These are phyloP conservation scores for Spea bombifrons DNA, from an alignment of 2,113 vertebrate species.

Conservation along the genomic window DNA sequence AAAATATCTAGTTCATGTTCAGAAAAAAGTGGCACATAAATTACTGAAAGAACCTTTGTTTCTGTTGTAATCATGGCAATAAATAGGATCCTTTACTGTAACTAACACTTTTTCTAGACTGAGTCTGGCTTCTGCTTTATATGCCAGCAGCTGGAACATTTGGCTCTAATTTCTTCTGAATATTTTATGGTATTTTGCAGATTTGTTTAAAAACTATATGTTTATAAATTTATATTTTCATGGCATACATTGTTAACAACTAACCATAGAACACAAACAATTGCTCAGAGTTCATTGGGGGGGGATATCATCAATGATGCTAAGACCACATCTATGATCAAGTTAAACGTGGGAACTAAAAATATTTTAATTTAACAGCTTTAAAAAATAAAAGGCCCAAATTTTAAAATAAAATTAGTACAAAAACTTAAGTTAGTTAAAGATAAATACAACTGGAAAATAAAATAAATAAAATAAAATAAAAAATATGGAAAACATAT, in stretches of 20 bases:
- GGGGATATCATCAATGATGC: slow-evolving; percentile 13
- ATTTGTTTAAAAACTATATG: not conserved
- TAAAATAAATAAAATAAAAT: too few species aligned
- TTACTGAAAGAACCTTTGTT: slow-evolving; percentile 31
- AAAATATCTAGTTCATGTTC: slow-evolving; percentile 9
- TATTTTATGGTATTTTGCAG: not conserved
- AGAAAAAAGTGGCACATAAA: slow-evolving; percentile 2
- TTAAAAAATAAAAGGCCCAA: too few species aligned
- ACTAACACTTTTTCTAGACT: slow-evolving; percentile 14
- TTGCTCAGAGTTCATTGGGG: slow-evolving; percentile 20
- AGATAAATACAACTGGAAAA: too few species aligned
- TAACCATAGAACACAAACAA: not conserved
- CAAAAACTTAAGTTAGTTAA: too few species aligned
- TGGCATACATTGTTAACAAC: slow-evolving; percentile 10
- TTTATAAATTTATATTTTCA: not conserved
- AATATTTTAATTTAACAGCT: too few species aligned
- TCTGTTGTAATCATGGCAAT: slow-evolving; percentile 25
- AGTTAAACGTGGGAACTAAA: not conserved
- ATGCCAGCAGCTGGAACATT: slow-evolving; percentile 22
- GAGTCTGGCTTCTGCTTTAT: slow-evolving; percentile 9
- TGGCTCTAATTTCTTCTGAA: slow-evolving; percentile 9
- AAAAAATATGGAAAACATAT: too few species aligned
- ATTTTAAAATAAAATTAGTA: too few species aligned
- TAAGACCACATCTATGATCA: slow-evolving; percentile 14
- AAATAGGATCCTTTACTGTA: slow-evolving; percentile 34